phyloP scores from a whole-genome alignment of 2,888 invertebrate genomes.

The Criorhina ranunculi region DNA sequence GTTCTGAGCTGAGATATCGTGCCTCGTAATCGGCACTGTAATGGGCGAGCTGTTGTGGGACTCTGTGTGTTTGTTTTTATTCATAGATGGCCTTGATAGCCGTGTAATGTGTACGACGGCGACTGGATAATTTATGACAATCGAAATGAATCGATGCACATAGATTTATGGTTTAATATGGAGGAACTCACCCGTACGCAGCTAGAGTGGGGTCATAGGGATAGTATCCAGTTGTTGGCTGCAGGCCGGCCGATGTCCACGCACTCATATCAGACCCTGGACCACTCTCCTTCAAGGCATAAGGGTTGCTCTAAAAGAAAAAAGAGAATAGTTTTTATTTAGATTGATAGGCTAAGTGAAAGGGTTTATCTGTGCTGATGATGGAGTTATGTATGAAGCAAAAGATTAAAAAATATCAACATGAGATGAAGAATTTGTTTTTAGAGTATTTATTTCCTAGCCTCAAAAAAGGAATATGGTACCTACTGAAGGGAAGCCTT shows the following conservation, averaged over 20 bases:
- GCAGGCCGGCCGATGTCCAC: conserved; percentile 95
- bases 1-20: conserved; percentile 49
- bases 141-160: conserved; percentile 62
- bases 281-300: conserved; percentile 93
- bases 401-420: too few relatives aligned
- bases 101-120: conserved; percentile 36
- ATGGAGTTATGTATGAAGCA: not conserved
- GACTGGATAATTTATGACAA: conserved; percentile 63
- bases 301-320: conserved; percentile 93
- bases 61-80: conserved; percentile 4
- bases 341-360: not conserved
- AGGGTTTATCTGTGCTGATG: not conserved
- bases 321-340: conserved; percentile 29
- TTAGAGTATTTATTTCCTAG: too few relatives aligned
- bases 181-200: conserved; percentile 93
- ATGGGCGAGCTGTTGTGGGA: conserved; percentile 31
- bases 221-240: conserved; percentile 96
- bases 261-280: conserved; percentile 95
- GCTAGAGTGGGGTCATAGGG: conserved; percentile 96
- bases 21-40: conserved; percentile 46
- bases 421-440: too few relatives aligned
- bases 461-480: too few relatives aligned
- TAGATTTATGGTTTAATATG: conserved; percentile 61
- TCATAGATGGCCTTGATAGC: conserved; percentile 34
- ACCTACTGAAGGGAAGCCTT: too few relatives aligned